Evolutionary conservation across 2,888 invertebrate genomes (phyloP), one percentile per base, ranked within the genome.

Genomic region (Argyresthia albistria): DNA sequence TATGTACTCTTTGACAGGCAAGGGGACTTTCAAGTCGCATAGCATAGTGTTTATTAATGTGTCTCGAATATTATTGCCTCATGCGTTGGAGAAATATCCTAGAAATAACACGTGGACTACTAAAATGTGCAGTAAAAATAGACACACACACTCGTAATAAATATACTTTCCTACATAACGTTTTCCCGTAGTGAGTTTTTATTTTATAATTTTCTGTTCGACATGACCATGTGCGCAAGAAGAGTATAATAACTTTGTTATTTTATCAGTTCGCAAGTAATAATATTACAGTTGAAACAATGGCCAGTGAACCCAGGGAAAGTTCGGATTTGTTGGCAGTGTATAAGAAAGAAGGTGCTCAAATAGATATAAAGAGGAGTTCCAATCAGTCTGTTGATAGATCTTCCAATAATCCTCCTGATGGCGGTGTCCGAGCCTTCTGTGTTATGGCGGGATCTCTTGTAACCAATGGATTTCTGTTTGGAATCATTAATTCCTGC

Each of bases 401-500:
- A 12, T 10, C 63, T 25, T 53, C 54, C 42, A 69, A 64, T 49
- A 82, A 78, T 35, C 91, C 91, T 16, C 92, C 93, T 0, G 94
- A 96, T 77, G 95, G 95, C 10, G 95, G 95, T 0, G 60, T 90
- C 11, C 89, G 94, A 64, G 96, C 95, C 0, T 95, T 94, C 91
- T 78, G 93, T 56, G 93, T 97, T 12, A 90, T 96, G 89, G 64
- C 95, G 45, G 95, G 93, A 46, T 95, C 97, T 55, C 96, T 97
- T 76, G 86, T 96, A 55, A 94, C 94, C 66, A 97, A 97, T 77
- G 97, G 97, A 7, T 92, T 97, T 51, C 88, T 97, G 51, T 97
- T 97, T 76, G 96, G 97, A 48, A 91, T 96, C 46, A 96, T 97
- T 67, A 97, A 97, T 83, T 93, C 94, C 0, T 96, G 94, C 71